Evolutionary conservation across 2,113 vertebrate genomes (phyloP).

Genomic region (Pagrus major): DNA sequence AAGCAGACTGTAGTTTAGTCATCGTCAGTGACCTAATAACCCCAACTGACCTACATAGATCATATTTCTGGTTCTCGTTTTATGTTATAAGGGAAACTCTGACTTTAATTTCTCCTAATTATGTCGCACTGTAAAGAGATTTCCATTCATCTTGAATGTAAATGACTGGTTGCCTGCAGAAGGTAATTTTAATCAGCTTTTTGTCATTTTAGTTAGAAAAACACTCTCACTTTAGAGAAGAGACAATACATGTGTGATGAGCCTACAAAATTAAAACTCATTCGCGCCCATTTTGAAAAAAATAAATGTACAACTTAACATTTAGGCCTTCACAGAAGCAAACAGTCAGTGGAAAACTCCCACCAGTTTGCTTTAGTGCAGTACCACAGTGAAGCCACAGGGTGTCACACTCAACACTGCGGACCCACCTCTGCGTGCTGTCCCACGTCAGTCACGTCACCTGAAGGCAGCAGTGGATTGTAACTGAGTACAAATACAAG

Average conservation of each 20-base stretch:
- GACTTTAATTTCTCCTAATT: not conserved
- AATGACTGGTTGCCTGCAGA: not conserved
- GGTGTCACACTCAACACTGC: constrained; percentile 50
- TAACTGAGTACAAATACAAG: not conserved
- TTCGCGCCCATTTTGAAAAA: too few relatives aligned
- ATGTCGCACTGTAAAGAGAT: not conserved
- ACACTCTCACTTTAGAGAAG: not conserved
- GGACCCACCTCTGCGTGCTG: not conserved
- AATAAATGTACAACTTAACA: not conserved
- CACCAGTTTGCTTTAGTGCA: constrained; percentile 10
- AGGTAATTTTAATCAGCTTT: not conserved
- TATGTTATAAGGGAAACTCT: not conserved
- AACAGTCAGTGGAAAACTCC: not conserved
- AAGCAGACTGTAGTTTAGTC: not conserved
- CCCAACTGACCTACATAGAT: not conserved
- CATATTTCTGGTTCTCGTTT: not conserved
- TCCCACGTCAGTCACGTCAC: not conserved
- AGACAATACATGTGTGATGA: not conserved
- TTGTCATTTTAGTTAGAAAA: not conserved
- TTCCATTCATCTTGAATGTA: not conserved
- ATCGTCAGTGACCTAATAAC: not conserved
- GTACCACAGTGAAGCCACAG: constrained; percentile 31
- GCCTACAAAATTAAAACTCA: not conserved
- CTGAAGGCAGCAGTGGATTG: not conserved
- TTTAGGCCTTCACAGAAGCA: not conserved